These are phyloP conservation scores for Tenthredo distinguenda DNA, from an alignment of 2,888 invertebrate genomes.

Conservation along the genomic window DNA sequence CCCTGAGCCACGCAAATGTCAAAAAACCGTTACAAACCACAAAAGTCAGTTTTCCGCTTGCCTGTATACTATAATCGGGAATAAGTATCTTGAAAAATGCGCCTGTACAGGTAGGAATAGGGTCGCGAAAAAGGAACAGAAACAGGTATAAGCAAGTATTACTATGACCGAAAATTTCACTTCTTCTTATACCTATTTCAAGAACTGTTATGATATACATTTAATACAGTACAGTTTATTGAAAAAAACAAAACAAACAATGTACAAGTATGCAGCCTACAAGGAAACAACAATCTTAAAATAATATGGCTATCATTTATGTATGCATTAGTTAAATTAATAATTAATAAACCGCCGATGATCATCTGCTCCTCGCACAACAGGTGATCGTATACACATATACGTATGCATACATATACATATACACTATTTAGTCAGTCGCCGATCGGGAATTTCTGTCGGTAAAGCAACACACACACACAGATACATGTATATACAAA, in stretches of 20 bases:
- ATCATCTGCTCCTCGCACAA: not conserved
- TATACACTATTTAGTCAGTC: not conserved
- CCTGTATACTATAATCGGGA: not conserved
- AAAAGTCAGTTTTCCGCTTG: not conserved
- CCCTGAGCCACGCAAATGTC: not conserved
- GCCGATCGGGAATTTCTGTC: not conserved
- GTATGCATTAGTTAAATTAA: not conserved
- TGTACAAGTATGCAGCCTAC: not conserved
- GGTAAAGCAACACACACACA: constrained; percentile 11
- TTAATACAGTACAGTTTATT: not conserved
- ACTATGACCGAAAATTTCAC: not conserved
- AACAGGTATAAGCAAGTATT: not conserved
- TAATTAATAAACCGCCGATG: not conserved
- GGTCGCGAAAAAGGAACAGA: not conserved
- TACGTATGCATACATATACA: not conserved
- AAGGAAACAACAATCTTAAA: not conserved
- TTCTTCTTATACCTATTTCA: not conserved
- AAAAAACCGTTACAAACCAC: not conserved
- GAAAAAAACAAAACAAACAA: not conserved
- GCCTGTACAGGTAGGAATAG: not conserved
- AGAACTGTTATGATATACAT: not conserved
- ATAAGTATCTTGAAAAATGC: not conserved
- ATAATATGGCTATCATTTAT: not conserved
- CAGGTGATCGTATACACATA: not conserved
- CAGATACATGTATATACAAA: not conserved